Percentiles rank a stretch among this genome's conserved stretches.
Conservation (phyloP, 2,113 vertebrate species). For the Calonectris borealis region DNA sequence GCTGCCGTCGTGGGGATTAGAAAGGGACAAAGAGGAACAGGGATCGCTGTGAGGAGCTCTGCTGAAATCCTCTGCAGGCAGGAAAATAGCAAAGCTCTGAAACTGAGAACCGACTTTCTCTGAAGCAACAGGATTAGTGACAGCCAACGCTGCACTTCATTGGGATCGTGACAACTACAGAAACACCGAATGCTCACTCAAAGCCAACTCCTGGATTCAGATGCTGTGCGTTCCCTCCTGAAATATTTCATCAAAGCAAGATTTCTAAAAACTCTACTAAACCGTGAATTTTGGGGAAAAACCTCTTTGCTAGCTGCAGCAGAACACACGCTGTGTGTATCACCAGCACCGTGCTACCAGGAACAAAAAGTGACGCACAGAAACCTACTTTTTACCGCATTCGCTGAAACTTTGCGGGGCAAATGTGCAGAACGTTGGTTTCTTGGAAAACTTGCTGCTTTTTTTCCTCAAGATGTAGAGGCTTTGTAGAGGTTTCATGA, state of each 20-base stretch:
- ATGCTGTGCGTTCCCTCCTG: rapidly evolving
- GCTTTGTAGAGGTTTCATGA: background rate
- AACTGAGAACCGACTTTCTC: background rate
- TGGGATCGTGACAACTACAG: background rate
- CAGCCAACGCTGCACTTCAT: background rate
- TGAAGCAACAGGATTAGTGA: background rate
- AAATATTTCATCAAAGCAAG: background rate
- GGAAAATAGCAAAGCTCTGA: constrained; percentile 8
- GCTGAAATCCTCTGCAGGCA: background rate
- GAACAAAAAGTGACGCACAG: rapidly evolving
- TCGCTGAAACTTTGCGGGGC: background rate
- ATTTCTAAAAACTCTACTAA: background rate
- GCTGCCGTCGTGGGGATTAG: background rate
- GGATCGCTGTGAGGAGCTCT: background rate
- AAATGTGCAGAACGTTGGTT: rapidly evolving
- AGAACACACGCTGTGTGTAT: background rate
- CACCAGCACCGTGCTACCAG: background rate
- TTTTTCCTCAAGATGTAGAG: background rate
- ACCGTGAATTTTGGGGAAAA: background rate
- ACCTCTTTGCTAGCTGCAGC: background rate
- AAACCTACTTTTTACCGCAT: background rate
- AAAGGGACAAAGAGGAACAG: background rate
- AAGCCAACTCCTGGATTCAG: background rate
- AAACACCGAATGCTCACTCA: background rate
- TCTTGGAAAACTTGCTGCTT: background rate